Base-by-base conservation (phyloP, 2,797 vertebrate species). In the Spheniscus humboldti region DNA sequence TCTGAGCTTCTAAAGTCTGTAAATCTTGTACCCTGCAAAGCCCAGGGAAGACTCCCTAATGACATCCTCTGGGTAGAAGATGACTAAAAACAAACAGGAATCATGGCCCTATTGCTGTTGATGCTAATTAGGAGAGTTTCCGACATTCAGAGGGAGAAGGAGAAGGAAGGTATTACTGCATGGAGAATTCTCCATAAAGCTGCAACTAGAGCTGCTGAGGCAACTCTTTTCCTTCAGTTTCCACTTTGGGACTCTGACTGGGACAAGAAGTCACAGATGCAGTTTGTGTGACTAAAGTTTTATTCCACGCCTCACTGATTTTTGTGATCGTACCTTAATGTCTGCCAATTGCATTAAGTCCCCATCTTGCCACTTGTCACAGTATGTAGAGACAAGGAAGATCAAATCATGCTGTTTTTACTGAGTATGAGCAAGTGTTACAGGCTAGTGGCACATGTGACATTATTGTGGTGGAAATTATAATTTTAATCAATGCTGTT, bases 141-240 rank as follows among this genome's bases (percentile, higher is more conserved):
- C 0, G 0, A 67, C 14, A 4, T 18, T 72, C 24, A 78, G 56
- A 76, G n/a, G 41, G 4, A 30, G 39, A 10, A 74, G 6, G 9
- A 63, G 35, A 53, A 84, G 18, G 45, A 62, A 86, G 10, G 3
- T 37, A 14, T 35, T 67, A n/a, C 23, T 74, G 13, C 13, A 45
- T 15, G 43, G 14, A 77, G 8, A 80, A 56, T 30, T 67, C 20
- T 71, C 30, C n/a, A 52, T 23, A 68, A 43, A 5, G 5, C 18
- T 73, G 18, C 0, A 0, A 27, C 13, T n/a, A 60, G 27, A 57
- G 15, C 22, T 50, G 71, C 53, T 45, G 23, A 75, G 45, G 35
- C 31, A 69, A 55, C 23, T 39, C 12, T 73, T 87, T 47, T 74
- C 33, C 27, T 74, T 25, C 39, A 35, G 37, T 37, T 67, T 15